These are phyloP conservation scores for Portunus trituberculatus DNA, from an alignment of 1,140 invertebrate species.

Conservation along the genomic window DNA sequence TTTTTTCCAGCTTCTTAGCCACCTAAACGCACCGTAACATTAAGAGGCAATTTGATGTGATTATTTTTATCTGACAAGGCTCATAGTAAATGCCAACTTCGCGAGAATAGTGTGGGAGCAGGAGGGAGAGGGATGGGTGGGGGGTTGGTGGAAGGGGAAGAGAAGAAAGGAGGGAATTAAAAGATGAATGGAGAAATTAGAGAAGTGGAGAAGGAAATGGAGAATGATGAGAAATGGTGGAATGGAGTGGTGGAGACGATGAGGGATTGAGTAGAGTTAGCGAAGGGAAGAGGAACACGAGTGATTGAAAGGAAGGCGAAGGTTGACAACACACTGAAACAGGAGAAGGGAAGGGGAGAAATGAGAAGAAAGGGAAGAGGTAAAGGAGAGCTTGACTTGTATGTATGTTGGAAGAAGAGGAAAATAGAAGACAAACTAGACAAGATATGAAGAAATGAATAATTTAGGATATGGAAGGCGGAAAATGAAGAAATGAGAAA, in stretches of 20 bases:
- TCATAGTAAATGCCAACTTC: background rate
- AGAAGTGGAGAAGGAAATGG: background rate
- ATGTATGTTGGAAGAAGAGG: background rate
- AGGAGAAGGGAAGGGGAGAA: background rate
- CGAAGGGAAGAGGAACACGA: background rate
- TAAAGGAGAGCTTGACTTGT: too few species aligned
- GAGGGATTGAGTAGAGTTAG: background rate
- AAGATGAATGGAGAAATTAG: background rate
- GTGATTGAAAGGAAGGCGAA: background rate
- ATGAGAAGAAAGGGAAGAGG: background rate
- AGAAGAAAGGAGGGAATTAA: background rate
- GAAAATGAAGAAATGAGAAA: background rate
- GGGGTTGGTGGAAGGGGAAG: background rate
- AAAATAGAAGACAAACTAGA: background rate
- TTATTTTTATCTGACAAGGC: conserved; percentile 1
- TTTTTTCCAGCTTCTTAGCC: conserved; percentile 2
- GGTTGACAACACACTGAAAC: background rate
- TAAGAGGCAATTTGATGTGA: conserved; percentile 1
- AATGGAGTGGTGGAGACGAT: background rate
- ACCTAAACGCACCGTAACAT: background rate
- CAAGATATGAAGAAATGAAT: background rate
- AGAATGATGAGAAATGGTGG: background rate
- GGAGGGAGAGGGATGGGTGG: background rate
- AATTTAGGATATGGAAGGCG: background rate
- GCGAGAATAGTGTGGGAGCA: background rate